Evolutionary conservation across 2,888 invertebrate genomes (phyloP), one percentile per base, ranked within the genome.

Genomic region (Hydrotaea cyrtoneurina): DNA sequence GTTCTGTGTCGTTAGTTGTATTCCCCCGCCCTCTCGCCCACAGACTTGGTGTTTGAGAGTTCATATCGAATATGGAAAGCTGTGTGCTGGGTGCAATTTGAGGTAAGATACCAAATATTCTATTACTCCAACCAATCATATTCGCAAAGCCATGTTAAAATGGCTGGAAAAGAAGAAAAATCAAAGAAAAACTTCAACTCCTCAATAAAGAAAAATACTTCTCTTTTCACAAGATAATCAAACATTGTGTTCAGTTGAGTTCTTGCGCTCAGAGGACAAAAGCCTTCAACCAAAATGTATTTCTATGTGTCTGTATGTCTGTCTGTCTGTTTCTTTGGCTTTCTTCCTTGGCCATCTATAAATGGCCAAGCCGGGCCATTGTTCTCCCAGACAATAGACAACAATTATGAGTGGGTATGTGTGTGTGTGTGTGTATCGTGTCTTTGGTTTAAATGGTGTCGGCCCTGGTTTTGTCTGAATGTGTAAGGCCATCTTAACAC

Each of bases 331-430:
- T 31, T 1, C 8, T n/a, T 26, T 46, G 26, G 26, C 15, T 36
- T 19, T 39, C 39, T 17, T 57, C 39, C 39, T 4, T 4, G 21
- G 59, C 53, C 19, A 1, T 21, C 69, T 46, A 46, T 36, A 19
- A 21, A 39, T 74, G 59, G 46, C n/a, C n/a, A n/a, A n/a, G n/a
- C n/a, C n/a, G n/a, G n/a, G n/a, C 62, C 46, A 76, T 64, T 76
- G 64, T 76, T 76, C 46, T 53, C 8, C 3, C 79, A 74, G 79
- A 82, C 82, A 80, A 80, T 74, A 74, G 79, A 77, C 82, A 77
- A 71, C 85, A 85, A 85, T 85, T 85, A 85, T 82, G 82, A 69
- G 64, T 77, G 72, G 64, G 53, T 69, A 66, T 74, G 77, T 78
- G 66, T 66, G 72, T 23, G 57, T 72, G 59, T 59, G 26, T 59